Evolutionary conservation across 1,140 invertebrate species (phyloP).

Genomic region (Megathymus violae): DNA sequence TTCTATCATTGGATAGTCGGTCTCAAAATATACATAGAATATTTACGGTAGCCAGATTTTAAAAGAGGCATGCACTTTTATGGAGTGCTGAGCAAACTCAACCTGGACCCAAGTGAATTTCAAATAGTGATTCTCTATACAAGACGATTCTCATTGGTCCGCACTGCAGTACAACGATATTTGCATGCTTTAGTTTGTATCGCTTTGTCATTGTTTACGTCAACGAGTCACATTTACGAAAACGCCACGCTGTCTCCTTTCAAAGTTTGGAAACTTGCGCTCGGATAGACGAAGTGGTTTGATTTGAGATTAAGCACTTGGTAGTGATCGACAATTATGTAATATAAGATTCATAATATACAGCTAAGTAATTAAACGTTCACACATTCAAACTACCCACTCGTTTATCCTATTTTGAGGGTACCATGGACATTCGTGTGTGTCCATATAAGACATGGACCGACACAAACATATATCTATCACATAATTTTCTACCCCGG

Average conservation of each 20-base stretch:
- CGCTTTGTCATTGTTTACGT: conserved; percentile 42
- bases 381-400: too few species aligned
- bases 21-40: neutral
- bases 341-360: too few species aligned
- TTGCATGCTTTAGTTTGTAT: conserved; percentile 51
- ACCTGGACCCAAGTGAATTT: conserved; percentile 26
- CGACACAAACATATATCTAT: too few species aligned
- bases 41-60: conserved; percentile 10
- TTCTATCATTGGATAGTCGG: neutral
- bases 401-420: too few species aligned
- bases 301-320: too few species aligned
- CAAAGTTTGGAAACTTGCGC: neutral
- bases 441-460: too few species aligned
- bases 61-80: conserved; percentile 24
- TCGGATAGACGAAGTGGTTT: neutral
- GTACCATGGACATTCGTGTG: too few species aligned
- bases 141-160: conserved; percentile 29
- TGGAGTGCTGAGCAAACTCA: conserved; percentile 22
- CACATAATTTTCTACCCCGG: too few species aligned
- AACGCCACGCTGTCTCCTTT: conserved; percentile 4
- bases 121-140: conserved; percentile 26
- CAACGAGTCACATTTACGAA: conserved; percentile 13
- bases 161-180: conserved; percentile 46
- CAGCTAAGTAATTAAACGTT: too few species aligned
- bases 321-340: too few species aligned